phyloP scores from a whole-genome alignment of 2,888 invertebrate genomes.

The Eupithecia exiguata region DNA sequence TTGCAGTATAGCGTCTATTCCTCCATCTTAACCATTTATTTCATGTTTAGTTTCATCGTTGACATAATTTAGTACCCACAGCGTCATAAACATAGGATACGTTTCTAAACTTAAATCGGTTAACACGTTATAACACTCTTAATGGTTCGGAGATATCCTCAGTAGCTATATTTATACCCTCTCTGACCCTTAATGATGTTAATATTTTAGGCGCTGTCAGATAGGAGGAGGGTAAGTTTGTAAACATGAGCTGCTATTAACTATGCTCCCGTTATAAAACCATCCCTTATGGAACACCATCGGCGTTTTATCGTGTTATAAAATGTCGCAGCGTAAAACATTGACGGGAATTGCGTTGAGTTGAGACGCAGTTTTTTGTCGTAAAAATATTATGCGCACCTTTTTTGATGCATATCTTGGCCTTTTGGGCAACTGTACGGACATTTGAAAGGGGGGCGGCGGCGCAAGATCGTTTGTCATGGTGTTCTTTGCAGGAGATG shows the following conservation, averaged over 20 bases:
- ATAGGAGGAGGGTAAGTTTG: slow-evolving; percentile 60
- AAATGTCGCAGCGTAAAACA: slow-evolving; percentile 18
- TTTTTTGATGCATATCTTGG: neutral
- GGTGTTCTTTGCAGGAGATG: neutral
- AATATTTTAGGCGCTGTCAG: slow-evolving; percentile 51
- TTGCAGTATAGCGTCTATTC: neutral
- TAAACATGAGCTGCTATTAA: slow-evolving; percentile 56
- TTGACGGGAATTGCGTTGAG: slow-evolving; percentile 16
- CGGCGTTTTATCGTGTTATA: slow-evolving; percentile 25
- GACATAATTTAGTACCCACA: slow-evolving; percentile 10
- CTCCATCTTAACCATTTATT: neutral
- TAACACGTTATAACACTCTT: slow-evolving; percentile 38
- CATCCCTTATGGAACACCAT: slow-evolving; percentile 29
- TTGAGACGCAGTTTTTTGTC: slow-evolving; percentile 5
- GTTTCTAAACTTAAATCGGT: slow-evolving; percentile 34
- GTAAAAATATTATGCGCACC: slow-evolving; percentile 8
- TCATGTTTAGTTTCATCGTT: neutral
- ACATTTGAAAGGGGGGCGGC: neutral
- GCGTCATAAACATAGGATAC: slow-evolving; percentile 14
- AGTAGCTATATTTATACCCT: slow-evolving; percentile 45
- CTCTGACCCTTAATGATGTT: slow-evolving; percentile 50
- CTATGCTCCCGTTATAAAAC: slow-evolving; percentile 32
- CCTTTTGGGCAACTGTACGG: neutral
- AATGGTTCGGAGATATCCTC: slow-evolving; percentile 40
- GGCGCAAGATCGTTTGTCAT: neutral